Base-by-base conservation (phyloP, 2,113 vertebrate genomes). In the Thinocorus orbignyianus region DNA sequence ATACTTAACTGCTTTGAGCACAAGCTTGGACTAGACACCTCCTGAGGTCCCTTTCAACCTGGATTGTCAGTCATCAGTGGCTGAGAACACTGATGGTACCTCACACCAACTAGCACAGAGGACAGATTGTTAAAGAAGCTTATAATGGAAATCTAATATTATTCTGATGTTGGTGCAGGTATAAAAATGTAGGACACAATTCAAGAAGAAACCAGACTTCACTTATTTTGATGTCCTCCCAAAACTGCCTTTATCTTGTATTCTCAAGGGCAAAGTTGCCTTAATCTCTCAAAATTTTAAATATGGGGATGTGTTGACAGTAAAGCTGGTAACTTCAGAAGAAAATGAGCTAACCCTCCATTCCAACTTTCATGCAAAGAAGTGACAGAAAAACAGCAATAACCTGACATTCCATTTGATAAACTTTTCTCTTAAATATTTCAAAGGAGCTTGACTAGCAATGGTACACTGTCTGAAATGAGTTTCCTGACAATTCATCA, bases 391-490 rank as follows among this genome's bases (percentile, higher is more conserved):
- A 95, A 30, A 2, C 60, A 84, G 55, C 18, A 81, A 65, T 61
- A 91, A 68, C 39, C 30, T 83, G 37, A 54, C 79, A 54, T 72
- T 89, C 88, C 61, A 70, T 80, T 79, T 78, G 37, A 91, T 80
- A 85, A 71, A 77, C 6, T 58, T 73, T 88, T 72, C 71, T 73
- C 51, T 90, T 64, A 78, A 73, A 31, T 80, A 78, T 95, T 90
- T 96, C 85, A 93, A 94, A 93, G 68, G 78, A 90, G 54, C 51
- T 48, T 92, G 49, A 86, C 49, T 90, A 92, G 76, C 68, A 81
- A 8, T 46, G 48, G 68, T 78, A 70, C 72, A 68, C 65, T 60
- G 39, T 81, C 86, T 95, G 91, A 95, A 96, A 81, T 92, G 44
- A 93, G 69, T 71, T 97, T 83, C 71, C 44, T 80, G 78, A 73